Conservation (phyloP, 2,797 vertebrate genomes). For the Crenichthys baileyi region DNA sequence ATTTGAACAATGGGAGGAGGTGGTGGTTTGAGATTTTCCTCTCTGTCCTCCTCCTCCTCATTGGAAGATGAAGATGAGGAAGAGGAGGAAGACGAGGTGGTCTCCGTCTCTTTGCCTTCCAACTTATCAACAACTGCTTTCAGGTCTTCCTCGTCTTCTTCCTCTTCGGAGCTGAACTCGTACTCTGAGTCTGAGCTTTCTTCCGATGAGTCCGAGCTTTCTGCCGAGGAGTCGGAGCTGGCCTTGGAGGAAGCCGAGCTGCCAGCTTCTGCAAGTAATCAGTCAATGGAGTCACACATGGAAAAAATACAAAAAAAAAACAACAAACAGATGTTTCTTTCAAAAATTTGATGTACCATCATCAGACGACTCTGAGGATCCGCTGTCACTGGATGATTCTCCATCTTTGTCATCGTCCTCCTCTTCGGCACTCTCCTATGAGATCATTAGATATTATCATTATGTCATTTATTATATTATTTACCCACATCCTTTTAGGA, state of each 20-base stretch:
- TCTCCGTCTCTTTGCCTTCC: constrained; percentile 64
- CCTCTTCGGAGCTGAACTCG: constrained; percentile 89
- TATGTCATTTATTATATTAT: constrained; percentile 68
- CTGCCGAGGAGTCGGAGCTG: constrained; percentile 84
- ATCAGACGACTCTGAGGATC: constrained; percentile 89
- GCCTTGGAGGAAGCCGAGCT: constrained; percentile 85
- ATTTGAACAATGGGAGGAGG: constrained; percentile 47
- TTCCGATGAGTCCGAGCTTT: constrained; percentile 85
- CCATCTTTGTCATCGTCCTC: constrained; percentile 79
- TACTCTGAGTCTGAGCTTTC: constrained; percentile 88
- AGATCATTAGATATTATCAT: constrained; percentile 60
- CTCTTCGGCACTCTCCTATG: constrained; percentile 72
- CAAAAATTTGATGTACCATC: constrained; percentile 80
- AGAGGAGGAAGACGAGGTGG: constrained; percentile 70
- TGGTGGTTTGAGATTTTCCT: constrained; percentile 52
- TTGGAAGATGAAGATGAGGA: constrained; percentile 74
- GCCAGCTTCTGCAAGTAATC: constrained; percentile 71
- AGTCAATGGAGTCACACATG: background rate
- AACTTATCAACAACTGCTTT: constrained; percentile 42
- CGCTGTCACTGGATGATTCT: constrained; percentile 86
- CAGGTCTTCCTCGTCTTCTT: constrained; percentile 83
- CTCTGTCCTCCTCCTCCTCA: constrained; percentile 66
- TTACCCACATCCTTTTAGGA: fast-evolving
- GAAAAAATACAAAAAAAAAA: background rate
- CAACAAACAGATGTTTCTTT: background rate